Evolutionary conservation across 1,140 invertebrate species (phyloP).

Genomic region (Drosophila willistoni): DNA sequence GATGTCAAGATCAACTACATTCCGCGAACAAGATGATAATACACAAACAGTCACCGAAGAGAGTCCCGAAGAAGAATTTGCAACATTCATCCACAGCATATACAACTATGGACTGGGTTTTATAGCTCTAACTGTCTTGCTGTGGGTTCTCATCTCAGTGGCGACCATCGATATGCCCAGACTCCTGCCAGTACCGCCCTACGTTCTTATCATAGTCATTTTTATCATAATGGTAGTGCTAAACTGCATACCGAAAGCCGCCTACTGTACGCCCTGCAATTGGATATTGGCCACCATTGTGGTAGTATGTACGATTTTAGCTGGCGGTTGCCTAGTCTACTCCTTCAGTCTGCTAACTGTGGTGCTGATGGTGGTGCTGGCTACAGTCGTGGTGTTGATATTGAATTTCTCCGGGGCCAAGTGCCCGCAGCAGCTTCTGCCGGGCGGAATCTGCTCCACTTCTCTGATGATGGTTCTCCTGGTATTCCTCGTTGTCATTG

Average conservation of each 20-base stretch:
- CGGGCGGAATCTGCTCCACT: constrained; percentile 37
- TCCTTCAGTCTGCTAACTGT: background rate
- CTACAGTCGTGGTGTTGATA: background rate
- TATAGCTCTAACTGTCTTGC: background rate
- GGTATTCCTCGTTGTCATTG: background rate
- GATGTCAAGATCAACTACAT: background rate
- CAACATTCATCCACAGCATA: constrained; percentile 23
- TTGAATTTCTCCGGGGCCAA: constrained; percentile 45
- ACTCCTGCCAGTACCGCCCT: constrained; percentile 9
- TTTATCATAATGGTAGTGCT: constrained; percentile 26
- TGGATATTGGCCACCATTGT: constrained; percentile 27
- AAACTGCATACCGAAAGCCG: constrained; percentile 25
- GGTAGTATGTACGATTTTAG: constrained; percentile 21
- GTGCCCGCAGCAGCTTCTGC: constrained; percentile 38
- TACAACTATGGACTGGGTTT: constrained; percentile 18
- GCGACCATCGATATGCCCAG: background rate
- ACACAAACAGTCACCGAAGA: background rate
- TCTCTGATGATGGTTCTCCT: constrained; percentile 27
- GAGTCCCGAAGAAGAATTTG: constrained; percentile 21
- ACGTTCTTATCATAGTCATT: background rate
- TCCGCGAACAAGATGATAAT: background rate
- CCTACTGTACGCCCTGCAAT: constrained; percentile 20
- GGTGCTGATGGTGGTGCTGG: background rate
- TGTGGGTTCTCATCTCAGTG: constrained; percentile 17
- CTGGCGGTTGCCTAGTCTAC: constrained; percentile 7